Evolutionary conservation across 2,888 invertebrate species (phyloP).

Genomic region (Tyria jacobaeae): DNA sequence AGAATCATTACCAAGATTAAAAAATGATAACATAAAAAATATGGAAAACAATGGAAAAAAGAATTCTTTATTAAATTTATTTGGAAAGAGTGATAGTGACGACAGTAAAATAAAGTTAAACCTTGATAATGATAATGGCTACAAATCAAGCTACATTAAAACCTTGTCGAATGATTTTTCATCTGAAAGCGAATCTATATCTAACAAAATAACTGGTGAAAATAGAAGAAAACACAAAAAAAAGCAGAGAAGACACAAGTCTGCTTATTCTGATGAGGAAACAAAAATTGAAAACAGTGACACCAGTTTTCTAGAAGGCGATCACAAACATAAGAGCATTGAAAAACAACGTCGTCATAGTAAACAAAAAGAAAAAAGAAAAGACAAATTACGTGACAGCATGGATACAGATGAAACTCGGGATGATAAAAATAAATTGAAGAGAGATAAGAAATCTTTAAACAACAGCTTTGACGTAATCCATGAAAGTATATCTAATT

Average conservation of each 20-base stretch:
- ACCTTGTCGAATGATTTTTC: constrained; percentile 75
- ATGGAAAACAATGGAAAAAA: constrained; percentile 70
- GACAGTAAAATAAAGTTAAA: constrained; percentile 75
- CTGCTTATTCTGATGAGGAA: constrained; percentile 87
- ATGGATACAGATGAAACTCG: constrained; percentile 77
- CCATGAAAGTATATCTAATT: constrained; percentile 63
- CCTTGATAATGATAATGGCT: constrained; percentile 70
- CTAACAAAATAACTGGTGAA: constrained; percentile 79
- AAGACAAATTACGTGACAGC: constrained; percentile 86
- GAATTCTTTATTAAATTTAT: constrained; percentile 75
- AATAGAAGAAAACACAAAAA: constrained; percentile 93
- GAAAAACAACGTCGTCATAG: constrained; percentile 84
- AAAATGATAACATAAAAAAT: constrained; percentile 60
- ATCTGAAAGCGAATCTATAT: constrained; percentile 80
- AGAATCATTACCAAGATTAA: constrained; percentile 62
- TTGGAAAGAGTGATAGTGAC: constrained; percentile 82
- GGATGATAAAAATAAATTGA: constrained; percentile 86
- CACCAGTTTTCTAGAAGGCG: constrained; percentile 56
- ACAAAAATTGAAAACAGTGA: constrained; percentile 74
- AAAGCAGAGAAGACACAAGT: constrained; percentile 93
- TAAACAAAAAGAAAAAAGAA: constrained; percentile 87
- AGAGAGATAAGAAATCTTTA: constrained; percentile 83
- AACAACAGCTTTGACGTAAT: constrained; percentile 61
- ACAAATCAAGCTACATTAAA: constrained; percentile 68
- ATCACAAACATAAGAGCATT: constrained; percentile 74